Conservation (phyloP, 2,888 invertebrate genomes). For the Lysandra coridon region DNA sequence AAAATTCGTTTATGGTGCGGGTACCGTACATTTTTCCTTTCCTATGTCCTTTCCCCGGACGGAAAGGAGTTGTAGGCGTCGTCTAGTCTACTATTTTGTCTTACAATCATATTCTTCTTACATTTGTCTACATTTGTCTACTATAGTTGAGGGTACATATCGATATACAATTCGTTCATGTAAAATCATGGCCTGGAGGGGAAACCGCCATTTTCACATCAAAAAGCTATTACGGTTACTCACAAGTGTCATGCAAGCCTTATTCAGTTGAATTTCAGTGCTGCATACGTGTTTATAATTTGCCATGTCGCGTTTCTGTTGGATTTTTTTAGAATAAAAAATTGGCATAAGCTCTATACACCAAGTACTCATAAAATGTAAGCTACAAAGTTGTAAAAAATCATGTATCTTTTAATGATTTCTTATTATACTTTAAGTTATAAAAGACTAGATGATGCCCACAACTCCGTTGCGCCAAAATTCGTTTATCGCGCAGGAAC, state of each 20-base stretch:
- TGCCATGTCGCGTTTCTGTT: background rate
- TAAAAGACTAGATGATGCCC: too few relatives aligned
- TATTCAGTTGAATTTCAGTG: background rate
- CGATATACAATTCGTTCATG: slow-evolving; percentile 2
- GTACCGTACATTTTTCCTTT: background rate
- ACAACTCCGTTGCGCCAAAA: too few relatives aligned
- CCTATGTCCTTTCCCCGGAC: too few relatives aligned
- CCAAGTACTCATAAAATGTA: too few relatives aligned
- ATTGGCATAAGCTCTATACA: too few relatives aligned
- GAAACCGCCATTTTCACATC: slow-evolving; percentile 5
- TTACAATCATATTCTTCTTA: too few relatives aligned
- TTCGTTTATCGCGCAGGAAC: too few relatives aligned
- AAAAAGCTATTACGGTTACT: slow-evolving; percentile 19
- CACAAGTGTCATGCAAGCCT: background rate
- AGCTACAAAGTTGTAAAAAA: too few relatives aligned
- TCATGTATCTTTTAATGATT: too few relatives aligned
- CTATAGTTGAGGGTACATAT: background rate
- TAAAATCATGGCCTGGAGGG: background rate
- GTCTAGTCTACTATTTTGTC: too few relatives aligned
- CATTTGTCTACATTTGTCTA: background rate
- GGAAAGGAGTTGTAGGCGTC: too few relatives aligned
- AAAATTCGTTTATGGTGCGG: background rate
- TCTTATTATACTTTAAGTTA: too few relatives aligned
- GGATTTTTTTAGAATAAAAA: background rate
- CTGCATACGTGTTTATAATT: background rate